Conservation (phyloP, 2,113 vertebrate genomes). For the Oenanthe oenanthe region DNA sequence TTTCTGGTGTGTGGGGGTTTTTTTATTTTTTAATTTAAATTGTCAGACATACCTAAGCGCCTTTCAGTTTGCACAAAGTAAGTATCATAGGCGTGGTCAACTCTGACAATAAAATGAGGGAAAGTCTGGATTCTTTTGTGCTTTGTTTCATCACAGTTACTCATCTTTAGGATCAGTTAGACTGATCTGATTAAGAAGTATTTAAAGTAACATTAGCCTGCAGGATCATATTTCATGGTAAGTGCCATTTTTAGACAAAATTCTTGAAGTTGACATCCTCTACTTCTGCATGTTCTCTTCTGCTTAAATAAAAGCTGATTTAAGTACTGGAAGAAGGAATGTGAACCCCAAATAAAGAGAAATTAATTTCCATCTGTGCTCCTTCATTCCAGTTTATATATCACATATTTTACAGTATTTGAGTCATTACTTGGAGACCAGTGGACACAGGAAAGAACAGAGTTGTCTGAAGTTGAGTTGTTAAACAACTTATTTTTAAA, state of each 20-base stretch:
- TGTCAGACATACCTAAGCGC: background rate
- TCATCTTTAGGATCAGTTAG: background rate
- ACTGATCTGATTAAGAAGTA: background rate
- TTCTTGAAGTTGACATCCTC: background rate
- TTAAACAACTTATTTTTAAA: conserved; percentile 36
- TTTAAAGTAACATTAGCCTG: background rate
- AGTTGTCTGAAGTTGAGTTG: background rate
- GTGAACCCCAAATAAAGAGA: background rate
- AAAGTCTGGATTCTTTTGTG: background rate
- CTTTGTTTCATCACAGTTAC: background rate
- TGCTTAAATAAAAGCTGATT: background rate
- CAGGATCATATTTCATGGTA: background rate
- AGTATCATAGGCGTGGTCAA: background rate
- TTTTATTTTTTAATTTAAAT: background rate
- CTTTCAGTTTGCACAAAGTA: background rate
- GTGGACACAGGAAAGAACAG: background rate
- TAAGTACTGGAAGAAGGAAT: background rate
- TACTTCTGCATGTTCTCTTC: background rate
- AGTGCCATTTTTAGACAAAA: background rate
- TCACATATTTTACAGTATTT: conserved; percentile 12
- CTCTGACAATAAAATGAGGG: background rate
- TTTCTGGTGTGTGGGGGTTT: background rate
- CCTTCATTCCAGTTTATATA: background rate
- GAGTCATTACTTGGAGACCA: background rate
- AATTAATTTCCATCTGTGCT: background rate